A percentile compares a stretch with the other conserved stretches of the same genome.
These are phyloP conservation scores for Phyllotreta striolata DNA, from an alignment of 2,888 invertebrate species.

Conservation along the genomic window DNA sequence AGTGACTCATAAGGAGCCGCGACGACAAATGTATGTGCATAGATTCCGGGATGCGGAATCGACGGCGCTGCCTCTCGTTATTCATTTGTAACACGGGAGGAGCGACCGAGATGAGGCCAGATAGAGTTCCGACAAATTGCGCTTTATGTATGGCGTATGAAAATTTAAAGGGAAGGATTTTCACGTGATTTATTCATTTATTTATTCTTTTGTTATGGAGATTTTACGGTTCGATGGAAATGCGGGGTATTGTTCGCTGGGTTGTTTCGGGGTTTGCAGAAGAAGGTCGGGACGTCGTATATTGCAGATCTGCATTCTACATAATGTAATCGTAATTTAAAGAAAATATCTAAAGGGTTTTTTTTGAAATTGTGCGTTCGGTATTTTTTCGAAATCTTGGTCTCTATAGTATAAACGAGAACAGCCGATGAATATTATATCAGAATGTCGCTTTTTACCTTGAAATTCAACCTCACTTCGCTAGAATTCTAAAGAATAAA, in stretches of 20 bases:
- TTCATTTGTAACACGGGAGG: slow-evolving; percentile 33
- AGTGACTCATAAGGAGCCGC: slow-evolving; percentile 31
- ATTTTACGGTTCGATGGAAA: background rate
- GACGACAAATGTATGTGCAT: slow-evolving; percentile 39
- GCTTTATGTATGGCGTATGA: slow-evolving; percentile 14
- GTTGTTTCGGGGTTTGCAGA: background rate
- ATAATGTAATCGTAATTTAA: too few species aligned
- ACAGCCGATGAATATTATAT: background rate
- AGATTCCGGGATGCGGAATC: slow-evolving; percentile 26
- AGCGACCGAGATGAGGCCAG: slow-evolving; percentile 18
- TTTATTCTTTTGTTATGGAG: slow-evolving; percentile 10
- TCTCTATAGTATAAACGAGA: background rate
- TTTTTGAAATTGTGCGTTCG: background rate
- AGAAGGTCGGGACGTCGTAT: background rate
- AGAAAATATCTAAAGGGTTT: too few species aligned
- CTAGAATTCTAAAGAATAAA: slow-evolving; percentile 9
- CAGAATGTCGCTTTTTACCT: background rate
- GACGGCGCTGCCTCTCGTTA: slow-evolving; percentile 24
- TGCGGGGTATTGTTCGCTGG: slow-evolving; percentile 2
- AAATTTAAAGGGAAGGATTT: slow-evolving; percentile 12
- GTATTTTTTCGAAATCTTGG: background rate
- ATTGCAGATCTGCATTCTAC: background rate
- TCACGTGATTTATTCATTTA: slow-evolving; percentile 10
- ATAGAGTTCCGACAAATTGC: slow-evolving; percentile 30
- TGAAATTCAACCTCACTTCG: too few species aligned